Conservation (phyloP, 2,113 vertebrate genomes). For the Crypturellus undulatus region DNA sequence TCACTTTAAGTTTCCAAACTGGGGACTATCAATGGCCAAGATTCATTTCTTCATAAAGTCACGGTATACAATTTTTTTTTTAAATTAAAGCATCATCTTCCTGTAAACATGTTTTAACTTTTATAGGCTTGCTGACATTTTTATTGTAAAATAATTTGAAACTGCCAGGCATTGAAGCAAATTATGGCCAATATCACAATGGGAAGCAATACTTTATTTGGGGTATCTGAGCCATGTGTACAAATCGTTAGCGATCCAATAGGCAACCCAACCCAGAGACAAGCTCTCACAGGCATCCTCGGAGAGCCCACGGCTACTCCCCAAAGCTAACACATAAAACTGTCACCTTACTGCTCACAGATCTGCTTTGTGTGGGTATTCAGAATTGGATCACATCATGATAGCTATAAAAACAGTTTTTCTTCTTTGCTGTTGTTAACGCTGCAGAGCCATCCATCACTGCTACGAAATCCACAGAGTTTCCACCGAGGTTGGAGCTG, state of each 20-base stretch:
- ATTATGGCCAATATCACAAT: constrained; percentile 61
- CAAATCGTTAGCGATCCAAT: constrained; percentile 1
- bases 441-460: fast-evolving
- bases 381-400: background rate
- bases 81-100: constrained; percentile 32
- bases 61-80: background rate
- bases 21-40: background rate
- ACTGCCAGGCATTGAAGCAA: constrained; percentile 60
- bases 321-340: background rate
- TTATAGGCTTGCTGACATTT: constrained; percentile 67
- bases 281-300: constrained; percentile 44
- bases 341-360: background rate
- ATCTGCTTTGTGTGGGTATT: background rate
- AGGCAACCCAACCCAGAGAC: constrained; percentile 34
- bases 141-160: constrained; percentile 65
- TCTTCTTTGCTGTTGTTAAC: background rate
- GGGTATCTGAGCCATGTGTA: constrained; percentile 37
- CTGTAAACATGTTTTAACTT: constrained; percentile 53
- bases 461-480: background rate
- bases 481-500: background rate
- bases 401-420: background rate
- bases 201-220: constrained; percentile 53
- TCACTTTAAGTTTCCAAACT: background rate
- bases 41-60: constrained; percentile 4
- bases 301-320: constrained; percentile 9